Base-by-base conservation (phyloP, 1,140 invertebrate genomes). In the Hestina assimilis region DNA sequence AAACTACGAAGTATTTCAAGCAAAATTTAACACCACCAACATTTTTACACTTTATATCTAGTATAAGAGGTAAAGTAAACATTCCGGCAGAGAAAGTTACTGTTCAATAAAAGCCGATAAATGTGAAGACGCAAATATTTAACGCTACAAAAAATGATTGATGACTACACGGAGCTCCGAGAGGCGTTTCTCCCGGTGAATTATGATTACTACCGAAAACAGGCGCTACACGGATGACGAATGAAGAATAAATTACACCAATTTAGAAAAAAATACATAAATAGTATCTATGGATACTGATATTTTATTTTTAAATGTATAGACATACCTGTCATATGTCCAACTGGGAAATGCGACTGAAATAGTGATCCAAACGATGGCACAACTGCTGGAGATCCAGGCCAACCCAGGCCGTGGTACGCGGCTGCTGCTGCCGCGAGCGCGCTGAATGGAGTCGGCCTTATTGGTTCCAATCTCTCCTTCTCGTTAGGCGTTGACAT, bases 391-490 rank as follows among this genome's bases (percentile, higher is more conserved):
- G 84, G 69, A 58, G 87, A 63, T 2, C 87, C 89, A 0, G 89
- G 87, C 81, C 90, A 90, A 45, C 91, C 90, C 35, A 92, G 77
- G 9, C 91, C 90, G 75, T 88, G 84, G 61, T 88, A 92, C 9
- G 91, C 91, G 7, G 92, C 90, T 9, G 91, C 91, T 61, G 92
- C 92, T 24, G 92, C 92, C 14, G 92, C 92, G 23, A 93, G 56
- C 9, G 92, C 92, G 55, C 90, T 92, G 73, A 93, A 93, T 2
- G 92, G 92, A 20, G 92, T 93, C 26, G 92, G 92, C 63, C 92
- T 74, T 14, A 93, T 75, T 1, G 72, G 72, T 8, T 70, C 92
- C 43, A 92, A 82, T 48, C 90, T 78, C 48, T 84, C 82, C 42
- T 87, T 87, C 50, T 77, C 75, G n/a, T 61, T 69, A 14, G 58